These are phyloP conservation scores for Lissocephala sabroskyi DNA, from an alignment of 2,888 invertebrate genomes.

Conservation along the genomic window DNA sequence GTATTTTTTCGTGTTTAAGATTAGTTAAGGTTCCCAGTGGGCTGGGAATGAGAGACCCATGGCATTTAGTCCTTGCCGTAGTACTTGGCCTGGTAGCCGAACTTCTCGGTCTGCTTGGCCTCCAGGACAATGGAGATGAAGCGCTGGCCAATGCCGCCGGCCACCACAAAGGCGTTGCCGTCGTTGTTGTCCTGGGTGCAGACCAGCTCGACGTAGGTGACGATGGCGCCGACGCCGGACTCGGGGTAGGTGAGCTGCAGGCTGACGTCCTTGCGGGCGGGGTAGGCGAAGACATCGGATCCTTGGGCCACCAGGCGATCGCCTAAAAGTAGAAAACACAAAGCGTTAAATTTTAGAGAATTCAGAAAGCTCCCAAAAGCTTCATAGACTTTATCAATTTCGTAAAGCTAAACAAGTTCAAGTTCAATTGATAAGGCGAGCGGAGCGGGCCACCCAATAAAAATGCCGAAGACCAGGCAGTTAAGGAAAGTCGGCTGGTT, in stretches of 20 bases:
- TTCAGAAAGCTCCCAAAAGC: too few relatives aligned
- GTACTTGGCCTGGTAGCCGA: conserved; percentile 61
- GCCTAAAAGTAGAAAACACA: conserved; percentile 41
- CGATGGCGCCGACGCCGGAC: conserved; percentile 49
- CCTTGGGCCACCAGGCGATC: conserved; percentile 63
- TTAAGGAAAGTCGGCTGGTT: too few relatives aligned
- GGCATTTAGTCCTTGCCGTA: conserved; percentile 51
- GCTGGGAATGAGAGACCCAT: conserved; percentile 23
- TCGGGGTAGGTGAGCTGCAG: conserved; percentile 66
- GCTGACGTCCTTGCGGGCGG: conserved; percentile 57
- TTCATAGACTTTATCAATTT: too few relatives aligned
- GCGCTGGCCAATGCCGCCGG: conserved; percentile 69
- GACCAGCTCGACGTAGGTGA: conserved; percentile 62
- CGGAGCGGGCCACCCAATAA: too few relatives aligned
- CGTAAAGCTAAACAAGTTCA: not conserved
- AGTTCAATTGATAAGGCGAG: too few relatives aligned
- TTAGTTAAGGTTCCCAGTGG: conserved; percentile 15
- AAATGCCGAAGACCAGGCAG: too few relatives aligned
- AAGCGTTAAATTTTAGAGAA: not conserved
- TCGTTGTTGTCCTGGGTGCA: conserved; percentile 57
- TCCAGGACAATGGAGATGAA: conserved; percentile 66
- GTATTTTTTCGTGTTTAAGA: too few relatives aligned
- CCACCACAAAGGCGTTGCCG: conserved; percentile 68
- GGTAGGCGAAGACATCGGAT: conserved; percentile 54
- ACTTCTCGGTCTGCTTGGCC: conserved; percentile 58